Percentiles rank a stretch among this genome's conserved stretches.
Conservation (phyloP, 2,888 invertebrate species). For the Isoperla grammatica region DNA sequence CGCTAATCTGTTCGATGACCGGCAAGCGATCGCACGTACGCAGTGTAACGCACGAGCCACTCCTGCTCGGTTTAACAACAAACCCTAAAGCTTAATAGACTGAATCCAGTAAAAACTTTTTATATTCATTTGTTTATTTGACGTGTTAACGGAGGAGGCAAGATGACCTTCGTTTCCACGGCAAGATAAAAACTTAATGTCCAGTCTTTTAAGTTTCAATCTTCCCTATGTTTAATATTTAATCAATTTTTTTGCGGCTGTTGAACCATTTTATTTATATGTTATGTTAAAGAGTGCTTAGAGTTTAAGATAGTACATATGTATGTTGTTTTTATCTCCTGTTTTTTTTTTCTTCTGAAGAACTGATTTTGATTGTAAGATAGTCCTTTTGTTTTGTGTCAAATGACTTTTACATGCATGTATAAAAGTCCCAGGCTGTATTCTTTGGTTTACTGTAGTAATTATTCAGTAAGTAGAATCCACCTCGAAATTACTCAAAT, state of each 20-base stretch:
- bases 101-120: slow-evolving; percentile 24
- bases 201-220: slow-evolving; percentile 31
- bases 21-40: no score
- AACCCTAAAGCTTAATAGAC: slow-evolving; percentile 19
- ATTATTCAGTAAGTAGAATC: slow-evolving; percentile 26
- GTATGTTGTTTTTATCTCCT: not conserved
- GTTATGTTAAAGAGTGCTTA: slow-evolving; percentile 3
- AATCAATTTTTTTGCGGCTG: not conserved
- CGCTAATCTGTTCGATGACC: no score
- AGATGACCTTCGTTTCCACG: slow-evolving; percentile 14
- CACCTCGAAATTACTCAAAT: slow-evolving; percentile 1
- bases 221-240: slow-evolving; percentile 8
- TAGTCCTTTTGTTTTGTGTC: slow-evolving; percentile 7
- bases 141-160: no score
- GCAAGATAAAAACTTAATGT: slow-evolving; percentile 29
- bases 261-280: not conserved
- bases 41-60: no score
- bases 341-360: not conserved
- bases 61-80: not conserved
- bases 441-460: slow-evolving; percentile 28
- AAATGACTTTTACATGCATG: not conserved
- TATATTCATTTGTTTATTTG: slow-evolving; percentile 15
- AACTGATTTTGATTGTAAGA: not conserved
- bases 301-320: not conserved
- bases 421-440: slow-evolving; percentile 11